A percentile compares a stretch with the other conserved stretches of the same genome.
Conservation (phyloP, 2,888 invertebrate species). For the Agrotis ipsilon region DNA sequence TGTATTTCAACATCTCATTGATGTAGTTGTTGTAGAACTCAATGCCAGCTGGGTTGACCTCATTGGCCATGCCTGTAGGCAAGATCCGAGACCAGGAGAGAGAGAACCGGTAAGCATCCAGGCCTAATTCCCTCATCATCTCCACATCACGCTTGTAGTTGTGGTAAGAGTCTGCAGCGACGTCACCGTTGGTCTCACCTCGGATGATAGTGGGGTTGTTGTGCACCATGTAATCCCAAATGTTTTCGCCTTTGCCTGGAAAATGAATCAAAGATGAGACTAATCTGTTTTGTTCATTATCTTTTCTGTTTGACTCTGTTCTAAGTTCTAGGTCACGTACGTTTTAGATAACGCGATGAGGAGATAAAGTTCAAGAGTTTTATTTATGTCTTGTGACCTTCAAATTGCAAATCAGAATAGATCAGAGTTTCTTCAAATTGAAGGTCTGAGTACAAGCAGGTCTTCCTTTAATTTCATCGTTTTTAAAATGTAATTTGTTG, state of each 20-base stretch:
- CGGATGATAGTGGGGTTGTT: slow-evolving; percentile 70
- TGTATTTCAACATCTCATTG: slow-evolving; percentile 91
- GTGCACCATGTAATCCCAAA: slow-evolving; percentile 80
- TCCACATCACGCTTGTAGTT: slow-evolving; percentile 91
- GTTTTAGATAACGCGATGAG: neutral
- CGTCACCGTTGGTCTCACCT: slow-evolving; percentile 89
- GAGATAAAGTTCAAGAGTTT: slow-evolving; percentile 7
- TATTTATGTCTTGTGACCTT: neutral
- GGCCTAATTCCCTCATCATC: slow-evolving; percentile 78
- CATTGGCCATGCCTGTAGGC: slow-evolving; percentile 77
- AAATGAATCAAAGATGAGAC: neutral
- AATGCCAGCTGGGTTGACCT: slow-evolving; percentile 91
- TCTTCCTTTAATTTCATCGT: neutral
- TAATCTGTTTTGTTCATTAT: neutral
- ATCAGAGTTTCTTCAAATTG: neutral
- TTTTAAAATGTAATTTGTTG: neutral
- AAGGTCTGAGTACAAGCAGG: neutral
- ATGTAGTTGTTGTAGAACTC: slow-evolving; percentile 92
- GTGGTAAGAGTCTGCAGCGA: slow-evolving; percentile 91
- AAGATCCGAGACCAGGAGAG: slow-evolving; percentile 88
- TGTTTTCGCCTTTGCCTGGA: slow-evolving; percentile 77
- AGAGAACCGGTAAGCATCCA: slow-evolving; percentile 87
- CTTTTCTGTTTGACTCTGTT: neutral
- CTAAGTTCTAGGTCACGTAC: neutral
- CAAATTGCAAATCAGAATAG: neutral